These are phyloP conservation scores for Mesoclemmys tuberculata DNA, from an alignment of 2,113 vertebrate genomes.

Conservation along the genomic window DNA sequence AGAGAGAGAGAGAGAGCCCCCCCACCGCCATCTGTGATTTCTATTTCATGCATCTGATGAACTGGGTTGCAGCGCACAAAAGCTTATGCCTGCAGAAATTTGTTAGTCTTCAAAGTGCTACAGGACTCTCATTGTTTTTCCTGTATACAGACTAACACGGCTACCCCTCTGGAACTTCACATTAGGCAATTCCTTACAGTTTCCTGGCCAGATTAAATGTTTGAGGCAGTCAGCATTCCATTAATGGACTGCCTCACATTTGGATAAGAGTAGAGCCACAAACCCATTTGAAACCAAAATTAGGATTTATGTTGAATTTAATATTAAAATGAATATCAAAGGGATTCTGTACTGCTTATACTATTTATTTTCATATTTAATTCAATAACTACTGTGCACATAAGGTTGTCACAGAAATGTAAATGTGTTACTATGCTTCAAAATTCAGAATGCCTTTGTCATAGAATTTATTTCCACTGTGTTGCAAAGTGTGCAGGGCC, in stretches of 20 bases:
- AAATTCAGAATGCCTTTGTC: background rate
- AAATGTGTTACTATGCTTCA: background rate
- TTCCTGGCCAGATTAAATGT: background rate
- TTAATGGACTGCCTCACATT: background rate
- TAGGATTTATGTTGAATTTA: background rate
- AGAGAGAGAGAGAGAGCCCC: too few relatives aligned
- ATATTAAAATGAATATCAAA: background rate
- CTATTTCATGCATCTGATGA: too few relatives aligned
- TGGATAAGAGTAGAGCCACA: background rate
- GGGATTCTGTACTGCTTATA: background rate
- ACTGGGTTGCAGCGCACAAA: too few relatives aligned
- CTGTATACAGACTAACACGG: too few relatives aligned
- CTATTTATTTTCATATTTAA: background rate
- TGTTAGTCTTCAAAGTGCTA: too few relatives aligned
- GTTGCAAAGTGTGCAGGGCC: background rate
- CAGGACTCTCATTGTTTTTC: too few relatives aligned
- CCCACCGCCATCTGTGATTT: too few relatives aligned
- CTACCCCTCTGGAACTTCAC: too few relatives aligned
- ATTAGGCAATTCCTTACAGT: background rate
- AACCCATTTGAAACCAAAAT: background rate
- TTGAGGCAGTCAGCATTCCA: background rate
- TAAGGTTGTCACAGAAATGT: background rate
- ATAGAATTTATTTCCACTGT: background rate
- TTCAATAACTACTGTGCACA: background rate
- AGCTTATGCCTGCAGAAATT: too few relatives aligned